Conservation (phyloP, 2,113 vertebrate species). For the Paraplagusia blochii region DNA sequence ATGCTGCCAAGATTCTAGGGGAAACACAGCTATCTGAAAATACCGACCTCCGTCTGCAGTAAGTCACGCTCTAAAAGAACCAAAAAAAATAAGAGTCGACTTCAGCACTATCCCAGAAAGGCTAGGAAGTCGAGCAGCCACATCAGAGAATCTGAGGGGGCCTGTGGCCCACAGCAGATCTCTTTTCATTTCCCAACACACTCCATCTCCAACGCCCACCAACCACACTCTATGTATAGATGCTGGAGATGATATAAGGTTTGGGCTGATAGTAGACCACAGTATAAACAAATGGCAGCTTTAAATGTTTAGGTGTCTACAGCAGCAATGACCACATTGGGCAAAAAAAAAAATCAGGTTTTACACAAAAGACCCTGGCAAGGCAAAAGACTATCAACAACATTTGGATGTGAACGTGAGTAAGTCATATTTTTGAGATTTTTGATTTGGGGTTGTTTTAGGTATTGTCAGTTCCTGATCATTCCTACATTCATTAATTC, state of each 20-base stretch:
- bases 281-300: conserved; percentile 52
- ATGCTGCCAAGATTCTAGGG: too few relatives aligned
- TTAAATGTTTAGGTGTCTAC: conserved; percentile 37
- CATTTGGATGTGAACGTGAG: too few relatives aligned
- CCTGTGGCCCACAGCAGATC: conserved; percentile 64
- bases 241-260: conserved; percentile 42
- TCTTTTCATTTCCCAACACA: conserved; percentile 62
- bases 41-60: conserved; percentile 13
- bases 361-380: neutral
- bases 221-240: conserved; percentile 59
- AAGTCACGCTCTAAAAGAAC: conserved; percentile 37
- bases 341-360: conserved; percentile 12
- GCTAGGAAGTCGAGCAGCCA: conserved; percentile 62
- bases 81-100: conserved; percentile 42
- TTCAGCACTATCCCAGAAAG: conserved; percentile 59
- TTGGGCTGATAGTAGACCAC: conserved; percentile 31
- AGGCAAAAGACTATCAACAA: neutral
- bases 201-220: conserved; percentile 53
- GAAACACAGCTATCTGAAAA: too few relatives aligned
- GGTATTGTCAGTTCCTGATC: too few relatives aligned
- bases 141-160: conserved; percentile 64
- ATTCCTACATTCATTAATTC: too few relatives aligned
- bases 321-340: conserved; percentile 10
- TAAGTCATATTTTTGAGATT: too few relatives aligned
- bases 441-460: too few relatives aligned